Evolutionary conservation across 2,888 invertebrate species (phyloP).

Genomic region (Galerucella pusilla): DNA sequence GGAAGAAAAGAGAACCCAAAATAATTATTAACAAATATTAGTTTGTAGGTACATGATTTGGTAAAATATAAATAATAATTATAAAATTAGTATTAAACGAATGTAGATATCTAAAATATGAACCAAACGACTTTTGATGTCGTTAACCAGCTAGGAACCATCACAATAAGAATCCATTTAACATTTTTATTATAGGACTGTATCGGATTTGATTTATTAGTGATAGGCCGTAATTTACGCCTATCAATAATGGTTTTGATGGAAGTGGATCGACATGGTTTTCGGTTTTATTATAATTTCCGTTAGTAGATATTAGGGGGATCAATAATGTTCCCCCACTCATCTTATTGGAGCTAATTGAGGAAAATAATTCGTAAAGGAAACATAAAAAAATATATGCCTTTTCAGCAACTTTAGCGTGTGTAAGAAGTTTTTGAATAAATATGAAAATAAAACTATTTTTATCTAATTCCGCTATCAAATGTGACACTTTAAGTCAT

Average conservation of each 20-base stretch:
- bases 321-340: constrained; percentile 12
- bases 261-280: constrained; percentile 44
- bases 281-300: constrained; percentile 39
- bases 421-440: too few relatives aligned
- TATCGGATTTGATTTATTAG: constrained; percentile 55
- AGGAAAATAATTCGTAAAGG: neutral
- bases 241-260: constrained; percentile 50
- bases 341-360: constrained; percentile 28
- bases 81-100: too few relatives aligned
- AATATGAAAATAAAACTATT: too few relatives aligned
- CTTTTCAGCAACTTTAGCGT: too few relatives aligned
- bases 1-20: too few relatives aligned
- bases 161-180: constrained; percentile 47
- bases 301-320: constrained; percentile 14
- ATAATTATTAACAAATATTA: too few relatives aligned
- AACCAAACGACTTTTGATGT: constrained; percentile 8
- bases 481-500: too few relatives aligned
- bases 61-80: too few relatives aligned
- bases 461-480: too few relatives aligned
- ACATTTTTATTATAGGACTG: constrained; percentile 32
- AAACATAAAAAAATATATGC: too few relatives aligned
- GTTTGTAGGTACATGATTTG: too few relatives aligned
- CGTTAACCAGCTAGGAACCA: neutral
- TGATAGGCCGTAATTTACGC: constrained; percentile 55
- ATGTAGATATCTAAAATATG: too few relatives aligned